Evolutionary conservation across 2,888 invertebrate species (phyloP).

Genomic region (Heteromyza rotundicornis): DNA sequence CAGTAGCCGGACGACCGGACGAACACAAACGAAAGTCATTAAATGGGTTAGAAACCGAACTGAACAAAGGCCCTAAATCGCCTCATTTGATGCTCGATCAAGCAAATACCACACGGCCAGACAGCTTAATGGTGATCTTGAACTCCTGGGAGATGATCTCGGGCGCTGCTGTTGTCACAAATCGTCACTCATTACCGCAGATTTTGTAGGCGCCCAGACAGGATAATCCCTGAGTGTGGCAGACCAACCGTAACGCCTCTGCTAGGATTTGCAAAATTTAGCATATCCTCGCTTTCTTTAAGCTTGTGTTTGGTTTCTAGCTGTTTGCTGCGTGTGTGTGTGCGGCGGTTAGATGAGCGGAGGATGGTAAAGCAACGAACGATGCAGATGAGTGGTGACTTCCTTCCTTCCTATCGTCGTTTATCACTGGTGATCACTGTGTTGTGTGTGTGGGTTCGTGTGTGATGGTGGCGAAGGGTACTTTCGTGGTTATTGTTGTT

Average conservation of each 20-base stretch:
- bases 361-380: background rate
- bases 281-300: background rate
- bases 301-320: background rate
- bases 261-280: slow-evolving; percentile 7
- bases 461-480: background rate
- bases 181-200: background rate
- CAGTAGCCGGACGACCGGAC: background rate
- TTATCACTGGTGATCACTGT: background rate
- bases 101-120: slow-evolving; percentile 15
- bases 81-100: slow-evolving; percentile 16
- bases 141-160: too few species aligned
- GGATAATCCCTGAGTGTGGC: slow-evolving; percentile 23
- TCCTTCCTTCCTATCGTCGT: background rate
- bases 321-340: too few species aligned
- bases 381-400: slow-evolving; percentile 5
- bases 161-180: background rate
- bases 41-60: background rate
- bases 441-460: background rate
- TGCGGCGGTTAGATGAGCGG: too few species aligned
- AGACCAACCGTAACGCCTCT: slow-evolving; percentile 20
- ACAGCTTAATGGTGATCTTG: slow-evolving; percentile 25
- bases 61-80: background rate
- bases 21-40: slow-evolving; percentile 20
- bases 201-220: slow-evolving; percentile 17
- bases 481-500: background rate